phyloP scores from a whole-genome alignment of 2,888 invertebrate genomes.

The Bedellia somnulentella region DNA sequence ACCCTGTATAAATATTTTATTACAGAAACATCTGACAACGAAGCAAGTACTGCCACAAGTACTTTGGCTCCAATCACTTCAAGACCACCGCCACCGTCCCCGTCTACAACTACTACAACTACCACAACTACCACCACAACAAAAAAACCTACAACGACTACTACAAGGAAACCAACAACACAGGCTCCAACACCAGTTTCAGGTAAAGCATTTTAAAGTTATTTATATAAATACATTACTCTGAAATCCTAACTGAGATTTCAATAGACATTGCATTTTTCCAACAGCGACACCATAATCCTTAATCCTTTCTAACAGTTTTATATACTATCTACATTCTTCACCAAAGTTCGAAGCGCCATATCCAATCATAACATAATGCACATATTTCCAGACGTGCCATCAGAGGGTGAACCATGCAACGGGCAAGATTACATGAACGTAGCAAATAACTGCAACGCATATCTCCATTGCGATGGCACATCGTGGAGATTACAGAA shows the following conservation, averaged over 20 bases:
- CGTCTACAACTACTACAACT: constrained; percentile 13
- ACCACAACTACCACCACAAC: constrained; percentile 17
- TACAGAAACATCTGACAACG: constrained; percentile 19
- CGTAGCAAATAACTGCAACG: constrained; percentile 69
- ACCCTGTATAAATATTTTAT: too few species aligned
- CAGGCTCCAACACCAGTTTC: constrained; percentile 6
- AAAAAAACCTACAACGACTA: constrained; percentile 19
- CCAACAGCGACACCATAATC: too few species aligned
- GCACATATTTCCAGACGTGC: constrained; percentile 10
- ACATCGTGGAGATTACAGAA: constrained; percentile 67
- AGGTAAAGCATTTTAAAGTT: constrained; percentile 6
- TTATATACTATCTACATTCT: constrained; percentile 7
- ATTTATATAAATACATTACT: too few species aligned
- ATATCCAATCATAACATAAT: too few species aligned
- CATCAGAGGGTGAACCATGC: constrained; percentile 25
- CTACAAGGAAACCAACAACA: constrained; percentile 18
- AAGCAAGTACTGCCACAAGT: constrained; percentile 31
- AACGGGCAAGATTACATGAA: constrained; percentile 43
- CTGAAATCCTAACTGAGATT: too few species aligned
- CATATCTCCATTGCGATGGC: constrained; percentile 75
- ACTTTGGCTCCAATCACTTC: constrained; percentile 43
- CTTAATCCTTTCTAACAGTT: too few species aligned
- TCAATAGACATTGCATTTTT: too few species aligned
- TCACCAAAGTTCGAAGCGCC: too few species aligned
- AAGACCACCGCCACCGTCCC: constrained; percentile 32